Evolutionary conservation across 2,797 vertebrate genomes (phyloP).

Genomic region (Masticophis lateralis): DNA sequence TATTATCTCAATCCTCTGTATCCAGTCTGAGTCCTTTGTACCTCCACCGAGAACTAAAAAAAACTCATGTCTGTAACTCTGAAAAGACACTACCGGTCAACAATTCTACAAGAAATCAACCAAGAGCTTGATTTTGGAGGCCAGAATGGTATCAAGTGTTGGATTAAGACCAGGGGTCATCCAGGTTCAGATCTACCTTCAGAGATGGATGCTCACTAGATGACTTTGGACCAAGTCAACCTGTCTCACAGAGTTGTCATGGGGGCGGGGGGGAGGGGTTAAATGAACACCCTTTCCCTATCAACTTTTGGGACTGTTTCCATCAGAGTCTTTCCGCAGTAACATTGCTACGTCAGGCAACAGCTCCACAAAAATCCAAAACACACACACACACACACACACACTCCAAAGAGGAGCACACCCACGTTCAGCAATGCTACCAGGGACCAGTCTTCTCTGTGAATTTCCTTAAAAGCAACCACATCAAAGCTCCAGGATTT

Average conservation of each 20-base stretch:
- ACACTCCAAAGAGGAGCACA: neutral
- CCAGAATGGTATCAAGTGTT: neutral
- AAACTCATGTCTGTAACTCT: neutral
- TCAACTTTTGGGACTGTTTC: neutral
- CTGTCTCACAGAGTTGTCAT: neutral
- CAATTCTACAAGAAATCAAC: neutral
- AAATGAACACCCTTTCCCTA: rapidly evolving
- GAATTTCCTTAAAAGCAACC: conserved; percentile 71
- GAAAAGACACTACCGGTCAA: no score
- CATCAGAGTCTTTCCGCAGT: neutral
- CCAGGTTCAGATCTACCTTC: neutral
- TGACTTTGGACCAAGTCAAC: neutral
- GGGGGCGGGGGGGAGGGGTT: neutral
- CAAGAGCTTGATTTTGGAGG: neutral
- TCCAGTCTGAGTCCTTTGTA: neutral
- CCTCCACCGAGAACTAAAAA: neutral
- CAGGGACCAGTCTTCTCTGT: conserved; percentile 45
- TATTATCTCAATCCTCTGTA: neutral
- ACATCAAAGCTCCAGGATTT: conserved; percentile 70
- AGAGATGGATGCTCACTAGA: neutral
- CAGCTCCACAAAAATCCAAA: neutral
- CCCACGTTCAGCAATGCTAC: neutral
- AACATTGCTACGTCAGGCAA: neutral
- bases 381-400: neutral
- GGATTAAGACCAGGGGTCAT: neutral